These are phyloP conservation scores for Erebia aethiops DNA, from an alignment of 2,888 invertebrate species.

Conservation along the genomic window DNA sequence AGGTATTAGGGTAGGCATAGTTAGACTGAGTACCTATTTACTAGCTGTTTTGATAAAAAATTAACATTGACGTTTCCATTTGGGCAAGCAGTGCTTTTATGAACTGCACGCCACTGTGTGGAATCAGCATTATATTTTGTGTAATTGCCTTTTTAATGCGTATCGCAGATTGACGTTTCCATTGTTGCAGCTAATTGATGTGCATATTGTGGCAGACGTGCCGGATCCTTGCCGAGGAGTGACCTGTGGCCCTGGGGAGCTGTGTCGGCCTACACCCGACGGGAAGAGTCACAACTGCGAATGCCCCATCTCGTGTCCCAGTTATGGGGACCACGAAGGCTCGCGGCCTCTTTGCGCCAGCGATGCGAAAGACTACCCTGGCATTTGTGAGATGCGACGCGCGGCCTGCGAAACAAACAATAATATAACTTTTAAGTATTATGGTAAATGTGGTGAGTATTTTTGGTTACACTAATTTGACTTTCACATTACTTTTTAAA, in stretches of 20 bases:
- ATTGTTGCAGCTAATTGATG: constrained; percentile 48
- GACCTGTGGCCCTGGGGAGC: constrained; percentile 90
- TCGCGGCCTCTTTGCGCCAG: constrained; percentile 91
- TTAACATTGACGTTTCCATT: no score
- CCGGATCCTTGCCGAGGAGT: constrained; percentile 90
- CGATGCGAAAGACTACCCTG: constrained; percentile 92
- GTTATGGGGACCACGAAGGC: constrained; percentile 91
- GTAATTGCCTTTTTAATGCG: background rate
- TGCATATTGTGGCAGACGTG: constrained; percentile 64
- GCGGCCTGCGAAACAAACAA: constrained; percentile 89
- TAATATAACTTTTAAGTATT: constrained; percentile 91
- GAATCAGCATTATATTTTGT: no score
- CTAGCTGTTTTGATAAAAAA: no score
- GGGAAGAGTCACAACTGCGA: constrained; percentile 89
- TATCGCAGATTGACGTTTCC: constrained; percentile 41
- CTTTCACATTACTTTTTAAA: background rate
- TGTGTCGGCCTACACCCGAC: constrained; percentile 86
- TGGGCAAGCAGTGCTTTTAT: no score
- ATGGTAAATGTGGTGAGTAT: constrained; percentile 93
- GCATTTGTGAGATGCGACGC: constrained; percentile 92
- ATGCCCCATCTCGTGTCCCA: constrained; percentile 90
- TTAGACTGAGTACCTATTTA: no score
- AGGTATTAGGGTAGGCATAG: no score
- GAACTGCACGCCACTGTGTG: no score
- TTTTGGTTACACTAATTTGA: background rate